Conservation (phyloP, 2,113 vertebrate species). For the Catagonus wagneri region DNA sequence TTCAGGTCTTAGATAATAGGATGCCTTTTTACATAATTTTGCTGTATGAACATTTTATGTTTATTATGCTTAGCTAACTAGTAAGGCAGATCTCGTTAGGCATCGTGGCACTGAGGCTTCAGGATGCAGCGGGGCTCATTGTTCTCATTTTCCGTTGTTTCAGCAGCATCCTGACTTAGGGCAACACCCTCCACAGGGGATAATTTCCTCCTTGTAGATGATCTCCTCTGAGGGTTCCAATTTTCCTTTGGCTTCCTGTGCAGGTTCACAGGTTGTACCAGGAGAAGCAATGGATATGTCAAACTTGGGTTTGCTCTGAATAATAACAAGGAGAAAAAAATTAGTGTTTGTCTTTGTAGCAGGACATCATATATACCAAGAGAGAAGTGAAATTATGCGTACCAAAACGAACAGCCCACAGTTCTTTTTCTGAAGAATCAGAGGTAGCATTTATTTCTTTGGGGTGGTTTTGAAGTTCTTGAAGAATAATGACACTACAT, state of each 20-base stretch:
- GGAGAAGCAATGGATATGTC: background rate
- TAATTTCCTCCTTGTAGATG: constrained; percentile 81
- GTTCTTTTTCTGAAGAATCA: background rate
- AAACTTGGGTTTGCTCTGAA: constrained; percentile 67
- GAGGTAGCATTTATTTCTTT: background rate
- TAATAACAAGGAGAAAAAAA: constrained; percentile 67
- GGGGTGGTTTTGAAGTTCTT: background rate
- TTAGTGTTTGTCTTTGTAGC: constrained; percentile 58
- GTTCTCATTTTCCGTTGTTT: constrained; percentile 34
- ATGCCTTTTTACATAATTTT: constrained; percentile 80
- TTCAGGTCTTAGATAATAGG: constrained; percentile 77
- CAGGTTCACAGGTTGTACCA: constrained; percentile 58
- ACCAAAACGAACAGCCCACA: background rate
- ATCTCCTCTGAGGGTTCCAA: constrained; percentile 80
- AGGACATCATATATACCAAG: background rate
- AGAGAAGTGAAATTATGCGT: background rate
- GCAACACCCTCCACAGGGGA: constrained; percentile 69
- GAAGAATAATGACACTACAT: background rate
- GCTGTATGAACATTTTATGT: constrained; percentile 82
- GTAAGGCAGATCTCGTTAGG: constrained; percentile 44
- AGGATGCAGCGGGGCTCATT: constrained; percentile 71
- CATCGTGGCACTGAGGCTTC: constrained; percentile 71
- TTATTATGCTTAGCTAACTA: constrained; percentile 82
- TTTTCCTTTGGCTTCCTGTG: constrained; percentile 83
- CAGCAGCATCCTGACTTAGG: constrained; percentile 55